phyloP scores from a whole-genome alignment of 2,113 vertebrate species.

The Heloderma charlesbogerti region DNA sequence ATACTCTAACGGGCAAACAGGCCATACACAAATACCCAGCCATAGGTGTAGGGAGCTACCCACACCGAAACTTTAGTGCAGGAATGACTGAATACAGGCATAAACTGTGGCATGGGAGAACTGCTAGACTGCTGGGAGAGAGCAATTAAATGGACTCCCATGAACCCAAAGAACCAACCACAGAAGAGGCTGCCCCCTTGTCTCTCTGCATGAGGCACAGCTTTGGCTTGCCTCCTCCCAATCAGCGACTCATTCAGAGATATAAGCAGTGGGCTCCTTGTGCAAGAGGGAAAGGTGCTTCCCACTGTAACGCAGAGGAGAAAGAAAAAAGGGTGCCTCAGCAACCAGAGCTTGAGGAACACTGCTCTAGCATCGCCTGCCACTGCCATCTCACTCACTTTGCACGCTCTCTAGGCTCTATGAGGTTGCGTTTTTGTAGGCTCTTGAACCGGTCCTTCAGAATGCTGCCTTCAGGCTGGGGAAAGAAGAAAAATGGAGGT shows the following conservation, averaged over 20 bases:
- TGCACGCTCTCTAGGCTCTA: slow-evolving; percentile 90
- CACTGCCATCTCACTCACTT: slow-evolving; percentile 78
- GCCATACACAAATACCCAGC: not conserved
- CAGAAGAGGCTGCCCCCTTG: not conserved
- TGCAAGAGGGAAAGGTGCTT: no score
- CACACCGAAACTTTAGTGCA: not conserved
- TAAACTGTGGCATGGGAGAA: not conserved
- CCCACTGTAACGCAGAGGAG: no score
- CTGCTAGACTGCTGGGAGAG: not conserved
- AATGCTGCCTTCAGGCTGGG: slow-evolving; percentile 90
- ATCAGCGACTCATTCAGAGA: not conserved
- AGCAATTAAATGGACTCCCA: not conserved
- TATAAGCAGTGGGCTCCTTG: not conserved
- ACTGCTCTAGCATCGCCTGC: no score
- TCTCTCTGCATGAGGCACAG: not conserved
- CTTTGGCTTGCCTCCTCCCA: not conserved
- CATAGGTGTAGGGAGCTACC: no score
- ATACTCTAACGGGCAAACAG: not conserved
- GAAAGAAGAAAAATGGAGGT: not conserved
- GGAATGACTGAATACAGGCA: not conserved
- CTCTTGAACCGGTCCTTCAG: slow-evolving; percentile 92
- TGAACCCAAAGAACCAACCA: not conserved
- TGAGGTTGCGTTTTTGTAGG: slow-evolving; percentile 90
- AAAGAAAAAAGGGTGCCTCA: not conserved
- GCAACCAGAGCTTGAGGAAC: not conserved